These are phyloP conservation scores for Drosophila chauvacae DNA, from an alignment of 1,140 invertebrate genomes.

Conservation along the genomic window DNA sequence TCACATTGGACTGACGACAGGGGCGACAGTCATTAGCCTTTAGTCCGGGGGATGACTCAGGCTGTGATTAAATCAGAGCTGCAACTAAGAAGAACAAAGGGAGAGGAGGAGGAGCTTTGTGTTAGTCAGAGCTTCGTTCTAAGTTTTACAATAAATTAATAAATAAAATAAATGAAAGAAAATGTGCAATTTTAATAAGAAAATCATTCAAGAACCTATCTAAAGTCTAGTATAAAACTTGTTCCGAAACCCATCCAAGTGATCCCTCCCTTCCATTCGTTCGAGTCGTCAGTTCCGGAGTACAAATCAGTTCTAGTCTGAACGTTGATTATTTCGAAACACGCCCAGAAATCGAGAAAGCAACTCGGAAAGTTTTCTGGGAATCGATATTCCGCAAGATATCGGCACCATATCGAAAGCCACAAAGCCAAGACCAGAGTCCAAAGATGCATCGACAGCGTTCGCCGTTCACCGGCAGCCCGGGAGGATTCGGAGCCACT, in stretches of 20 bases:
- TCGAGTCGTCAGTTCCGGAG: background rate
- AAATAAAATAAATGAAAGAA: too few species aligned
- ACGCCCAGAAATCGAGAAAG: conserved; percentile 27
- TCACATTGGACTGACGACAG: conserved; percentile 35
- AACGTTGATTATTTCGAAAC: conserved; percentile 48
- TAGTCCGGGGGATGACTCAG: conserved; percentile 17
- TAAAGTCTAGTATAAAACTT: too few species aligned
- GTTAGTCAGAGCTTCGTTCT: background rate
- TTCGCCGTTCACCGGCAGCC: conserved; percentile 48
- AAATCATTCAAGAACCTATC: too few species aligned
- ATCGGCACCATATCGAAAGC: background rate
- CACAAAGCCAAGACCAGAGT: background rate
- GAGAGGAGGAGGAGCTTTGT: background rate
- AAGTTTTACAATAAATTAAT: background rate
- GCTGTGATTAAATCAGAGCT: conserved; percentile 9
- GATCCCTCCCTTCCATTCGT: background rate
- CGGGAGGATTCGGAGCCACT: conserved; percentile 29
- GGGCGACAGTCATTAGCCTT: conserved; percentile 5
- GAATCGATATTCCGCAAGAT: conserved; percentile 1
- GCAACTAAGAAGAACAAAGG: conserved; percentile 34
- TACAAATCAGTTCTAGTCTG: conserved; percentile 6
- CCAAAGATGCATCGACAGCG: conserved; percentile 60
- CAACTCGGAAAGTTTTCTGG: conserved; percentile 14
- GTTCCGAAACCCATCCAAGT: background rate
- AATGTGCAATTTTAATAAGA: background rate